A percentile compares a stretch with the other conserved stretches of the same genome.
These are phyloP conservation scores for Drosophila melanica DNA, from an alignment of 1,140 invertebrate genomes.

Conservation along the genomic window DNA sequence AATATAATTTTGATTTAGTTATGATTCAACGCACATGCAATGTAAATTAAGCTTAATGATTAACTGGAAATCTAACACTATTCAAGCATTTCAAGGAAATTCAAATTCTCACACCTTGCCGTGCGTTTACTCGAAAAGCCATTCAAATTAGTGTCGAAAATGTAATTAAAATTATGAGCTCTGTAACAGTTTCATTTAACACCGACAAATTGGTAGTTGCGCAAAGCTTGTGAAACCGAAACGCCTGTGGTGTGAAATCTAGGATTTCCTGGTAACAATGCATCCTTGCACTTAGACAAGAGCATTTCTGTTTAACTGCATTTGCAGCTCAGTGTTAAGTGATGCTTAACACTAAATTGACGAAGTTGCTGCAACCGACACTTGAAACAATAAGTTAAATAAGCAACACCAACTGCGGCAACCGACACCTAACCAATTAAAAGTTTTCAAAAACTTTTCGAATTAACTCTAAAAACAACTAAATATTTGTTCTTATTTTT, in stretches of 20 bases:
- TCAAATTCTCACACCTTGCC: not conserved
- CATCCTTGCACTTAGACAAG: not conserved
- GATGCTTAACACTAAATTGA: constrained; percentile 35
- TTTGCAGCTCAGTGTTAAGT: constrained; percentile 30
- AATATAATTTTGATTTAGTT: too few species aligned
- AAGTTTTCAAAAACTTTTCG: constrained; percentile 63
- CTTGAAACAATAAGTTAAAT: constrained; percentile 25
- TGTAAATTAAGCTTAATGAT: too few species aligned
- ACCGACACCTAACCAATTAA: constrained; percentile 67
- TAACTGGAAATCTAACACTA: not conserved
- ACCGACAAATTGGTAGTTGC: not conserved
- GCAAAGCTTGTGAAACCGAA: not conserved
- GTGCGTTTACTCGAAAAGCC: not conserved
- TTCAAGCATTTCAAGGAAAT: not conserved
- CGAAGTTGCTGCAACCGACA: constrained; percentile 26
- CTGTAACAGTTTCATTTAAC: not conserved
- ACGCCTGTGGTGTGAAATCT: not conserved
- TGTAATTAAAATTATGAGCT: too few species aligned
- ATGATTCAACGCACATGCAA: too few species aligned
- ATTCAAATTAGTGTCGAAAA: not conserved
- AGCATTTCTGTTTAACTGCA: not conserved
- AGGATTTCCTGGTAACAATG: not conserved
- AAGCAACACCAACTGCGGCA: constrained; percentile 26
- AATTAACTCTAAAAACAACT: constrained; percentile 69
- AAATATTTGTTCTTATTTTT: constrained; percentile 43